Evolutionary conservation across 2,113 vertebrate species (phyloP), one percentile per base, ranked within the genome.

Genomic region (Heptranchias perlo): DNA sequence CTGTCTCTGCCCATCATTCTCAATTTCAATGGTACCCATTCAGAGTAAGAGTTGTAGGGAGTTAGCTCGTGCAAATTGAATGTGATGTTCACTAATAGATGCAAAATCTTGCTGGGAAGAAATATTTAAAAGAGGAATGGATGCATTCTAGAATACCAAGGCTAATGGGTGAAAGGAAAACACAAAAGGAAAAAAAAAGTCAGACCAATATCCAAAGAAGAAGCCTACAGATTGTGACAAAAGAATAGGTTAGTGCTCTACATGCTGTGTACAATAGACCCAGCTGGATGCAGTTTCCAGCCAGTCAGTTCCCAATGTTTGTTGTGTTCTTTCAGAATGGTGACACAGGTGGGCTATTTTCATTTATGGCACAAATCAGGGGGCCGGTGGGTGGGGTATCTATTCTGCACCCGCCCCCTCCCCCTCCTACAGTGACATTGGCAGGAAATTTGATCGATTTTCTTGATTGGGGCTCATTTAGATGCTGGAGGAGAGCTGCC

Each of bases 1-100:
- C 35, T 62, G 58, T 93, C 58, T 93, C 61, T 93, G 89, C 58
- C 54, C 89, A 21, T 93, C 54, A 44, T 93, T 93, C 58, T 62
- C 89, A 62, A 16, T 93, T 93, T 64, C n/a, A 25, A 64, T 39
- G 58, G 35, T 39, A 93, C 13, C 14, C 16, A 23, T 39, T 93
- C n/a, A 23, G n/a, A 93, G 14, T 31, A 35, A 39, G 89, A 47
- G 5, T 21, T 64, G 6, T 58, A 61, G 87, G 14, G 87, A 61
- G 52, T 14, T 14, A 91, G 54, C 28, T 91, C 14, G 54, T 91
- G 18, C 11, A 61, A 16, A 61, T n/a, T 58, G 31, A 64, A 23
- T 2, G n/a, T n/a, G 23, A 64, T 39, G 14, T 62, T 62, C 14
- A 39, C 35, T 28, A 39, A 39, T 62, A 93, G n/a, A 93, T 62